phyloP scores from a whole-genome alignment of 2,888 invertebrate genomes.

The Idaea dimidiata region DNA sequence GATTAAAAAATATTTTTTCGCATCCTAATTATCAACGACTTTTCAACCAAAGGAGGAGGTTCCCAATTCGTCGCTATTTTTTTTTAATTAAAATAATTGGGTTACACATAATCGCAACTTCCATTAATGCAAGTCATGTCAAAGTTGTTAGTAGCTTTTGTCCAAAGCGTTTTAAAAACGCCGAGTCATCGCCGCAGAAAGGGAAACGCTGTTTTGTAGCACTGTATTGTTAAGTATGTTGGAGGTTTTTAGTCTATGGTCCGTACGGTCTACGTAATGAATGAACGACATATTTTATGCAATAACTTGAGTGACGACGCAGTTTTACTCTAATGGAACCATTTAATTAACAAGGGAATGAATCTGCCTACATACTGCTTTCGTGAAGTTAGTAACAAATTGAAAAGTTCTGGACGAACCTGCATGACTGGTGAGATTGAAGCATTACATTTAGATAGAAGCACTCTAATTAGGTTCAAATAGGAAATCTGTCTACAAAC shows the following conservation, averaged over 20 bases:
- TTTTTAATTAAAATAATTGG: no score
- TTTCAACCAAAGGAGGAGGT: no score
- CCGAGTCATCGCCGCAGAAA: conserved; percentile 21
- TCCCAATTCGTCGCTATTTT: no score
- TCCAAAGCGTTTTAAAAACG: conserved; percentile 5
- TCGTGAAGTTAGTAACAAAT: neutral
- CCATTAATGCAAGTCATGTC: neutral
- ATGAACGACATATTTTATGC: conserved; percentile 10
- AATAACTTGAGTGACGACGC: conserved; percentile 7
- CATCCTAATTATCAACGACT: no score
- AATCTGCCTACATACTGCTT: neutral
- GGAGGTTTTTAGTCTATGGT: neutral
- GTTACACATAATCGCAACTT: no score
- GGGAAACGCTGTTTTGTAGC: conserved; percentile 15
- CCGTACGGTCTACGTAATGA: neutral
- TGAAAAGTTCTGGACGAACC: neutral
- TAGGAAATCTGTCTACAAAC: no score
- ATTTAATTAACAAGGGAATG: neutral
- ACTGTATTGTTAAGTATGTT: conserved; percentile 6
- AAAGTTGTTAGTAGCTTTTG: neutral
- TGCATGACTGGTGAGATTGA: neutral
- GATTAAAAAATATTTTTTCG: no score
- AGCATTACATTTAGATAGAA: no score
- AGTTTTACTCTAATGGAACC: neutral
- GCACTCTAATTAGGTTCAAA: no score